Evolutionary conservation across 2,888 invertebrate species (phyloP).

Genomic region (Hoplodrina ambigua): DNA sequence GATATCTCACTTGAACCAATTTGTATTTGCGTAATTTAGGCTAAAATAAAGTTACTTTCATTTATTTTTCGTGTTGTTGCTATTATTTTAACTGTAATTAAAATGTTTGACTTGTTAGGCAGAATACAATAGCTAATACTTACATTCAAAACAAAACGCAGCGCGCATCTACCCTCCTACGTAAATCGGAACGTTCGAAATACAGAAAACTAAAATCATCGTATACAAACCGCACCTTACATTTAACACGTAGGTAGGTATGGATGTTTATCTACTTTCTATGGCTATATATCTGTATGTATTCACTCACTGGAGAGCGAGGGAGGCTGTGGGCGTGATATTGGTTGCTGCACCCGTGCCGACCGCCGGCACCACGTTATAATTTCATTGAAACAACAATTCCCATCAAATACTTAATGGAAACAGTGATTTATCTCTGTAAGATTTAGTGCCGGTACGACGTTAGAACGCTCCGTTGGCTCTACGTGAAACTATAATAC

Average conservation of each 20-base stretch:
- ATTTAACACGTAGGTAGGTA: slow-evolving; percentile 67
- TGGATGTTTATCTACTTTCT: slow-evolving; percentile 76
- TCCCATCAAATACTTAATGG: slow-evolving; percentile 78
- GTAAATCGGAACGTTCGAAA: slow-evolving; percentile 52
- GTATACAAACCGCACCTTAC: slow-evolving; percentile 73
- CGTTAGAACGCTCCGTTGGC: slow-evolving; percentile 69
- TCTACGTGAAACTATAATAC: slow-evolving; percentile 63
- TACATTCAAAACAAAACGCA: slow-evolving; percentile 34
- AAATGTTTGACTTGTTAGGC: neutral
- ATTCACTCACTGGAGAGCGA: slow-evolving; percentile 81
- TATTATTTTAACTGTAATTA: neutral
- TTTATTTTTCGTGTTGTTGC: neutral
- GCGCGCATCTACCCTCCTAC: neutral
- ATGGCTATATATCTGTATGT: slow-evolving; percentile 73
- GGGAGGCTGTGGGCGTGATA: slow-evolving; percentile 88
- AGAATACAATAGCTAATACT: neutral
- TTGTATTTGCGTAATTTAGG: too few relatives aligned
- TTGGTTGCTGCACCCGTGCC: slow-evolving; percentile 82
- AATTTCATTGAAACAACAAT: slow-evolving; percentile 77
- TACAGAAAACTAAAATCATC: slow-evolving; percentile 64
- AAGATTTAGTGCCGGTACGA: slow-evolving; percentile 76
- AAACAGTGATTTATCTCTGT: slow-evolving; percentile 82
- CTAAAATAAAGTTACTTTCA: neutral
- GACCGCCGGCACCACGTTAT: slow-evolving; percentile 80
- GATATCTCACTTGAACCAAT: neutral